Conservation (phyloP, 2,888 invertebrate species). For the Chalcis sispes region DNA sequence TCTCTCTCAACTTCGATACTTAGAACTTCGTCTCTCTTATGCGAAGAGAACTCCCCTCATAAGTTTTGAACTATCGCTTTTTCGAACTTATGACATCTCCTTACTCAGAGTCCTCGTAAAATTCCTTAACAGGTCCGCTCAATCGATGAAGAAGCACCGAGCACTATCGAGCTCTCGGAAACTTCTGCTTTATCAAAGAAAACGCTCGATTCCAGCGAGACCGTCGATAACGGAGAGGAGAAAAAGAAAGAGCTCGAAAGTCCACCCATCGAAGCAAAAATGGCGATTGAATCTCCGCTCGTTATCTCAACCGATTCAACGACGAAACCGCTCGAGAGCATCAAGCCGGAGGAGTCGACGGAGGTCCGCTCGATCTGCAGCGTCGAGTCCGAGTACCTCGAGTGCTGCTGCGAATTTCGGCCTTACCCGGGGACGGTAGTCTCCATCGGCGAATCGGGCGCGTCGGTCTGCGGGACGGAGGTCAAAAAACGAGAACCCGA, state of each 20-base stretch:
- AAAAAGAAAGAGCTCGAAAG: too few species aligned
- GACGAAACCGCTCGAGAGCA: background rate
- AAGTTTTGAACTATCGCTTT: constrained; percentile 21
- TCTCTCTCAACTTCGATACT: constrained; percentile 17
- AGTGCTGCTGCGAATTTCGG: too few species aligned
- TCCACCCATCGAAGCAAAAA: too few species aligned
- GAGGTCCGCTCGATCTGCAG: background rate
- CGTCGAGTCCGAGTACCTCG: background rate
- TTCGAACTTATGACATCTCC: background rate
- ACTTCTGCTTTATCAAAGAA: too few species aligned
- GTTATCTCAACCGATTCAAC: background rate
- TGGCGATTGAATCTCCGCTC: too few species aligned
- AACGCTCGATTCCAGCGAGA: too few species aligned
- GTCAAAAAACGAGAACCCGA: background rate
- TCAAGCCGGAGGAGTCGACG: too few species aligned
- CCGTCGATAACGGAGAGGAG: too few species aligned
- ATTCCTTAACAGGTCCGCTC: background rate
- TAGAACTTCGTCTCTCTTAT: constrained; percentile 10
- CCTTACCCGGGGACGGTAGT: too few species aligned
- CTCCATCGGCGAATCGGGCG: background rate
- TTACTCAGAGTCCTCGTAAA: background rate
- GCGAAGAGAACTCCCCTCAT: background rate
- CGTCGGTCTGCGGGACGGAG: background rate
- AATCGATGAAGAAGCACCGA: background rate
- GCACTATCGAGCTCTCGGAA: too few species aligned